Conservation (phyloP, 2,797 vertebrate genomes). For the Mustela erminea region DNA sequence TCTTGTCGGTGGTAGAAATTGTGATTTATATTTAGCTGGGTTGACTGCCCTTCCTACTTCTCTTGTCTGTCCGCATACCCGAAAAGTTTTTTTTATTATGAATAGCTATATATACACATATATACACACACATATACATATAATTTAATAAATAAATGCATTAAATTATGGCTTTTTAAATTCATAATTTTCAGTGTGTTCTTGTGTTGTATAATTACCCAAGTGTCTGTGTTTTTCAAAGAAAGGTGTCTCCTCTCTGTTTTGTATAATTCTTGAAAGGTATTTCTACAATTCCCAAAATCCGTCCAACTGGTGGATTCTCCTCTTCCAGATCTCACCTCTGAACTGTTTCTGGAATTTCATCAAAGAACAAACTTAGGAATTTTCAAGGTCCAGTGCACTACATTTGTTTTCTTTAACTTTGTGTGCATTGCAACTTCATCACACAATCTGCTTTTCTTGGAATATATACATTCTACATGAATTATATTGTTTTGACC, state of each 20-base stretch:
- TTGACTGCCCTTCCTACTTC: background rate
- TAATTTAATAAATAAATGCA: background rate
- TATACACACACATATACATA: background rate
- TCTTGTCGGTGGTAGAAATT: background rate
- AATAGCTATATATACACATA: background rate
- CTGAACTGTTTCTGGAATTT: conserved; percentile 35
- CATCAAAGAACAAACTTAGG: background rate
- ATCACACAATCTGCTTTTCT: conserved; percentile 37
- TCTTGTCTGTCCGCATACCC: background rate
- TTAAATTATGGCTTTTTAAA: background rate
- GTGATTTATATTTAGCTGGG: background rate
- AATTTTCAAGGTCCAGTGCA: background rate
- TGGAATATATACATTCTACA: conserved; percentile 22
- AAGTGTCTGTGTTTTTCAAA: background rate
- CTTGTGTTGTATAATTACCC: background rate
- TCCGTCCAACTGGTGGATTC: background rate
- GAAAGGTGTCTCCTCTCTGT: background rate
- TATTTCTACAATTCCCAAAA: background rate
- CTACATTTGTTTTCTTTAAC: conserved; percentile 57
- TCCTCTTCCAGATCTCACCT: background rate
- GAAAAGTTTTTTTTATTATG: background rate
- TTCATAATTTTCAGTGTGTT: background rate
- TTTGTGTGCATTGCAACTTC: background rate
- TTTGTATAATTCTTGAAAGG: background rate
- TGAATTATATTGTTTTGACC: conserved; percentile 50